Evolutionary conservation across 2,888 invertebrate species (phyloP).

Genomic region (Sminthurinus aureus): DNA sequence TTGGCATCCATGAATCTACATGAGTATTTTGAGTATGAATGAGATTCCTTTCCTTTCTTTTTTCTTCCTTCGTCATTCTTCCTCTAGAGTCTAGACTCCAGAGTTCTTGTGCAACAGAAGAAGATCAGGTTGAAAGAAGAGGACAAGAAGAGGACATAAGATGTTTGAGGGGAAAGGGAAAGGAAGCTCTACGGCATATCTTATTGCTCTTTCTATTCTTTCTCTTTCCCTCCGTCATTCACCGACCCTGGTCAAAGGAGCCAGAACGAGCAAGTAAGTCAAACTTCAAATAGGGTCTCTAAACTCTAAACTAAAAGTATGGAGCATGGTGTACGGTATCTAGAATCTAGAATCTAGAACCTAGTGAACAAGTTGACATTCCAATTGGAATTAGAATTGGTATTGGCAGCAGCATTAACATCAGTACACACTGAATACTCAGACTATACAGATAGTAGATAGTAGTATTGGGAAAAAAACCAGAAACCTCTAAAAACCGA

Average conservation of each 20-base stretch:
- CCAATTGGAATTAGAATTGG: background rate
- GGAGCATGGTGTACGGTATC: too few species aligned
- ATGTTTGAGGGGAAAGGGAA: background rate
- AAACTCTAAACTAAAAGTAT: too few species aligned
- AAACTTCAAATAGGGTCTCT: too few species aligned
- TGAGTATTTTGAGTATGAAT: background rate
- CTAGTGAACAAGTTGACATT: background rate
- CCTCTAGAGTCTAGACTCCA: background rate
- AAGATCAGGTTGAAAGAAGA: background rate
- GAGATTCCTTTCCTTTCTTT: background rate
- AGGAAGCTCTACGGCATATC: background rate
- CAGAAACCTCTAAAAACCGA: background rate
- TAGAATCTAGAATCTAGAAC: background rate
- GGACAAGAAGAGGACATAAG: too few species aligned
- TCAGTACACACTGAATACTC: background rate
- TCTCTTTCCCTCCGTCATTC: background rate
- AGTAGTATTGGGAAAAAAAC: background rate
- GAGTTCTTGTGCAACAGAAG: background rate
- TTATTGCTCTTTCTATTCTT: conserved; percentile 2
- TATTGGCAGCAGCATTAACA: background rate
- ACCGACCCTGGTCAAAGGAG: conserved; percentile 15
- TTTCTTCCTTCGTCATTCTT: background rate
- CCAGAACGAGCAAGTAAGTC: background rate
- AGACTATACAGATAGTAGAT: background rate
- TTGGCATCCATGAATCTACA: background rate